Evolutionary conservation across 2,888 invertebrate genomes (phyloP), one percentile per base, ranked within the genome.

Genomic region (Diaprepes abbreviatus): DNA sequence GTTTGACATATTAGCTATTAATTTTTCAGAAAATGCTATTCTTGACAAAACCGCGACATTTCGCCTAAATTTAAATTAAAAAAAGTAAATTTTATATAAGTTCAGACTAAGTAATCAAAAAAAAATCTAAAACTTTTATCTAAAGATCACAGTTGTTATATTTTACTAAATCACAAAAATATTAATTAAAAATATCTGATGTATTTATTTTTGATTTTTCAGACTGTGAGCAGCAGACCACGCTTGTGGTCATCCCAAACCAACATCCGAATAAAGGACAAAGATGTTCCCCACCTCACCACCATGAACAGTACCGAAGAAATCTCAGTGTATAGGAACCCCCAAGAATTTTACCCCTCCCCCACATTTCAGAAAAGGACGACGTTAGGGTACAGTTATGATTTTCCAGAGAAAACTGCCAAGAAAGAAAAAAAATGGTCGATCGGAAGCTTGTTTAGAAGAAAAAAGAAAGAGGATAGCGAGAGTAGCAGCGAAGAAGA

Each of bases 391-490:
- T 84, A 87, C 79, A 87, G 84, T 81, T 85, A 83, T 82, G 83
- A 84, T 83, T 85, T 80, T 70, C 83, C 81, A 3, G 83, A 82
- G 83, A 81, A 85, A 81, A 82, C 84, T 82, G 79, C 70, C 12
- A 90, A 90, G 77, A 91, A 90, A 76, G 86, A 85, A 76, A 89
- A 88, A 79, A 93, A 93, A 83, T 94, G 94, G 94, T 92, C 92
- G 6, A 88, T 94, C 43, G 93, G 94, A 5, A 92, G 91, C 77
- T 87, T 94, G 2, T 92, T 94, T 80, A 87, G 92, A 72, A 88
- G 91, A 80, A 92, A 92, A 83, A 93, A 92, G 83, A 90, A 90
- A 74, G 89, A 89, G 70, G 89, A 89, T 74, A 87, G 86, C 50
- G 88, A 86, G 9, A 86, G 87, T 63, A 89, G 88, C 62, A 86